phyloP scores from a whole-genome alignment of 2,113 vertebrate genomes.

The Trichomycterus rosablanca region DNA sequence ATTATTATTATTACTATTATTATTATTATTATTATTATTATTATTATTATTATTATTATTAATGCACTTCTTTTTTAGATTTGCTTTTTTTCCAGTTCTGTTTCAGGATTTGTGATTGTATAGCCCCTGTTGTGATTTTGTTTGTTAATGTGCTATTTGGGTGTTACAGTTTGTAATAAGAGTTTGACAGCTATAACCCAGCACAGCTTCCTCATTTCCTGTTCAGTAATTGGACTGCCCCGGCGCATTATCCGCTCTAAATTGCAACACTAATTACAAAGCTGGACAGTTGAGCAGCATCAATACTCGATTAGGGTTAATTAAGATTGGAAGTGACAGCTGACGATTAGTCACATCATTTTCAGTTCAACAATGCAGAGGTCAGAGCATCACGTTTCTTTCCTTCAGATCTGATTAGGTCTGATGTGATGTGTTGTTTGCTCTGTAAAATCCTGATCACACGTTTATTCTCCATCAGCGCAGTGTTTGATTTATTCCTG shows the following conservation, averaged over 20 bases:
- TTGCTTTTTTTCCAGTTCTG: too few relatives aligned
- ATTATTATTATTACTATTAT: too few relatives aligned
- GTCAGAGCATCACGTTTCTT: slow-evolving; percentile 63
- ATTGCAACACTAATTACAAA: slow-evolving; percentile 95
- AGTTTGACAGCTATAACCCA: slow-evolving; percentile 66
- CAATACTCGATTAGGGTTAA: slow-evolving; percentile 98
- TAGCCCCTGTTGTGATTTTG: slow-evolving; percentile 22
- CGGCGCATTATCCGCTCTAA: slow-evolving; percentile 76
- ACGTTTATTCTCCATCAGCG: slow-evolving; percentile 28
- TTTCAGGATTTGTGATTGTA: too few relatives aligned
- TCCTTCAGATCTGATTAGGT: slow-evolving; percentile 42
- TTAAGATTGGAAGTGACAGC: slow-evolving; percentile 90
- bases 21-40: too few relatives aligned
- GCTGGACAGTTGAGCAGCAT: slow-evolving; percentile 89
- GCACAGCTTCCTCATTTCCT: slow-evolving; percentile 66
- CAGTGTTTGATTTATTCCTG: slow-evolving; percentile 12
- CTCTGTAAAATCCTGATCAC: too few relatives aligned
- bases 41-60: too few relatives aligned
- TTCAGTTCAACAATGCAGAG: slow-evolving; percentile 74
- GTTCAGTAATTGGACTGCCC: slow-evolving; percentile 83
- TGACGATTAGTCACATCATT: slow-evolving; percentile 86
- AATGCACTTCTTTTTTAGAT: too few relatives aligned
- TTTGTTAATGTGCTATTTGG: background rate
- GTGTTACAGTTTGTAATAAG: slow-evolving; percentile 28
- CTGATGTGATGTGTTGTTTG: too few relatives aligned